A percentile compares a stretch with the other conserved stretches of the same genome.
These are phyloP conservation scores for Microdon myrmicae DNA, from an alignment of 2,888 invertebrate genomes.

Conservation along the genomic window DNA sequence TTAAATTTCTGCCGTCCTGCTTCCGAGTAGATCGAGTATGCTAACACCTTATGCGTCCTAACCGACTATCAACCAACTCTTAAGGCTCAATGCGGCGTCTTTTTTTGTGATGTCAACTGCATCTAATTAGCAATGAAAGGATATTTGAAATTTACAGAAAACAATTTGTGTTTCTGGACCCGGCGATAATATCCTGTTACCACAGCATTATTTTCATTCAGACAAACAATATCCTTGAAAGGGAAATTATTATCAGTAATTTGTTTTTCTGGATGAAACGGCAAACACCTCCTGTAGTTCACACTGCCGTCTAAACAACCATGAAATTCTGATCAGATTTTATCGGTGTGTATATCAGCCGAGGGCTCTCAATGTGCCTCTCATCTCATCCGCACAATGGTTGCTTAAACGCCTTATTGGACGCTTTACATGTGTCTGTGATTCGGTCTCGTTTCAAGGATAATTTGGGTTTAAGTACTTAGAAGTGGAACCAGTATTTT, in stretches of 20 bases:
- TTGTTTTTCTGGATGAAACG: conserved; percentile 35
- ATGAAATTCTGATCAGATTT: conserved; percentile 40
- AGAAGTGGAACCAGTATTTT: conserved; percentile 27
- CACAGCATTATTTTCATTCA: conserved; percentile 27
- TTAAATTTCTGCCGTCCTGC: neutral
- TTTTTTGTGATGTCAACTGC: conserved; percentile 2
- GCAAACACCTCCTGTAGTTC: conserved; percentile 26
- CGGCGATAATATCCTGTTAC: conserved; percentile 46
- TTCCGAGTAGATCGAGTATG: neutral
- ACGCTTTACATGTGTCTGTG: conserved; percentile 7
- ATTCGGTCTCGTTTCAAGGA: conserved; percentile 28
- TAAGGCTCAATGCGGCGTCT: conserved; percentile 14
- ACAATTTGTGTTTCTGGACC: conserved; percentile 21
- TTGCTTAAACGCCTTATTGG: conserved; percentile 41
- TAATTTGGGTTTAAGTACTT: conserved; percentile 46
- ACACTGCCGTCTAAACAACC: conserved; percentile 1
- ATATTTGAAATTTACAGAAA: conserved; percentile 41
- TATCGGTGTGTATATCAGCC: conserved; percentile 21
- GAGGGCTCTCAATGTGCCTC: conserved; percentile 11
- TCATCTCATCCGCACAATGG: conserved; percentile 4
- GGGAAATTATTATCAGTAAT: conserved; percentile 44
- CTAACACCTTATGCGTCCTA: conserved; percentile 1
- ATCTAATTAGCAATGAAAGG: conserved; percentile 38
- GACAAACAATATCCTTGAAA: conserved; percentile 43
- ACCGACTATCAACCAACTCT: conserved; percentile 1